Evolutionary conservation across 2,113 vertebrate genomes (phyloP), one percentile per base, ranked within the genome.

Genomic region (Pardalotus punctatus): DNA sequence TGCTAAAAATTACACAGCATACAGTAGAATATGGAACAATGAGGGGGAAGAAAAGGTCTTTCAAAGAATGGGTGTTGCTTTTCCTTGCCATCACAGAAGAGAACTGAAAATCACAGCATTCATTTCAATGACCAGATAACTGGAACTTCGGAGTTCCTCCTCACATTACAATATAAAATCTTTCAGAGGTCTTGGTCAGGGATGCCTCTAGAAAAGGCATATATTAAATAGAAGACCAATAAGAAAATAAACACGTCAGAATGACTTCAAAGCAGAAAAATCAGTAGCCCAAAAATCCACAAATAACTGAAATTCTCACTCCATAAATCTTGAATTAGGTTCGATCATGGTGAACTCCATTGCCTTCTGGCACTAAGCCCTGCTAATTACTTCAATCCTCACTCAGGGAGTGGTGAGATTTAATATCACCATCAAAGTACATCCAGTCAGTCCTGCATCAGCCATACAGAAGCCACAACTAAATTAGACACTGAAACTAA

Each of bases 321-420:
- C 84, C 57, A 84, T 86, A 83, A 91, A 93, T 83, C 77, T 92
- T 86, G 83, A 94, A 86, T 95, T 88, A 95, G 47, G 38, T 83
- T 81, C 12, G 50, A 8, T 51, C n/a, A 33, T 77, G 57, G 78
- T 67, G 80, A 92, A 87, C 85, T 91, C 29, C 51, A 12, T 48
- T 91, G 82, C 72, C 80, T 90, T 78, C 73, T 82, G 91, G 95
- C 86, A 70, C 48, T 66, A 72, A 88, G 60, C 91, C 85, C 65
- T 73, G 72, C 87, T 93, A 95, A 97, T 93, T 96, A 88, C 57
- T 90, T 77, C 96, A 94, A n/a, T 90, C 80, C 66, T 96, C 82
- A 88, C 77, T 90, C 67, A 67, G 84, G 78, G 95, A 97, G 69
- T 81, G 79, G 86, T 80, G 69, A 94, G 88, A 83, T 33, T 94